Percentiles rank a stretch among this genome's conserved stretches.
These are phyloP conservation scores for Phoeniculus purpureus DNA, from an alignment of 2,797 vertebrate species.

Conservation along the genomic window DNA sequence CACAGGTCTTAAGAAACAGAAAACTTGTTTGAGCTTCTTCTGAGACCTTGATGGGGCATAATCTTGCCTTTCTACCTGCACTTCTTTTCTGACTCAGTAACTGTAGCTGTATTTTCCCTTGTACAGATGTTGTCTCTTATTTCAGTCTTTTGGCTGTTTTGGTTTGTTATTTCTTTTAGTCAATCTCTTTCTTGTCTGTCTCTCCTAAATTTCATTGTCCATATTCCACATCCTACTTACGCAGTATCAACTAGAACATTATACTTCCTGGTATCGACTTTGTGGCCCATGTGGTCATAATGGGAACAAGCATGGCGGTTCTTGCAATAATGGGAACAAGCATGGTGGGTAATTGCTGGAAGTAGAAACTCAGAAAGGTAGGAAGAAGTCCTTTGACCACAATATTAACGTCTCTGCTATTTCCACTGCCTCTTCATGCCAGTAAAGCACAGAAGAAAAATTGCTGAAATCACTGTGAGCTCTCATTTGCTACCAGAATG, in stretches of 20 bases:
- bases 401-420: neutral
- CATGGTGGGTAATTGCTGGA: neutral
- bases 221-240: neutral
- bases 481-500: neutral
- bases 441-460: conserved; percentile 17
- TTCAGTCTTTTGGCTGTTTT: neutral
- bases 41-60: neutral
- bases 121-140: neutral
- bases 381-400: neutral
- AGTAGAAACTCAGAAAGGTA: neutral
- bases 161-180: neutral
- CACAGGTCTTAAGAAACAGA: neutral
- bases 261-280: neutral
- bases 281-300: neutral
- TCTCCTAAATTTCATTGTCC: neutral
- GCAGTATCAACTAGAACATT: neutral
- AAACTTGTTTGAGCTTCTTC: neutral
- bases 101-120: neutral
- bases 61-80: neutral
- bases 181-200: neutral
- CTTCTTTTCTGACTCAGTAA: neutral
- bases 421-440: neutral
- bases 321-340: neutral
- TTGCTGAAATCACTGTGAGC: neutral
- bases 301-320: accelerated